Base-by-base conservation (phyloP, 2,113 vertebrate genomes). In the Microtus oregoni region DNA sequence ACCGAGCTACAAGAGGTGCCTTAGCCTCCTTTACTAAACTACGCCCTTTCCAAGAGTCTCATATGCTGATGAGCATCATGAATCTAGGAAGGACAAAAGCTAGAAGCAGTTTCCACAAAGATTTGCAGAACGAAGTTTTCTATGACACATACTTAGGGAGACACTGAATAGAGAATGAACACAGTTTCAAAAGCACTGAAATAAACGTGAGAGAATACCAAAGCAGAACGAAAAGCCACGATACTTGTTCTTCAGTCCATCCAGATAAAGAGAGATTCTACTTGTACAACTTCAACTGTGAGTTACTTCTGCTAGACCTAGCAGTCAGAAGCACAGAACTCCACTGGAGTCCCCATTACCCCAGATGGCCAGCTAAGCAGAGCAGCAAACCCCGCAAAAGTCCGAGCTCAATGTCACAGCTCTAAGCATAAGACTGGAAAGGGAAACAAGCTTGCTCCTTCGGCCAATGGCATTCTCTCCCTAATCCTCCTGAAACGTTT, bases 131-230 rank as follows among this genome's bases (percentile, higher is more conserved):
- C 63, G 70, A 89, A 96, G 35, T 86, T 44, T 91, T 95, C 65
- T 94, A 89, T 38, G 76, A 92, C 52, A 92, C 55, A 76, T 32
- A 81, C 32, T 90, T 67, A 76, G 52, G 24, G 81, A 87, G 79
- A 94, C 38, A 82, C 20, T 52, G 58, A 87, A 87, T 88, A 86
- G 91, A 94, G 76, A 85, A 93, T 73, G 65, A 14, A 17, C 70
- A 94, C 76, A 91, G 70, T 83, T 78, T 94, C n/a, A 86, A 94
- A 97, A 94, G 68, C 89, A 95, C 72, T 44, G 20, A 93, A 85
- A 97, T 35, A 94, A 26, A 90, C 10, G 26, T 17, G 19, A 92
- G 0, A 70, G 55, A 92, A 90, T 58, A 94, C n/a, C 65, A 94
- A 96, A 94, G 47, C 78, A 96, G 41, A 93, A 20, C 30, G 14